Conservation (phyloP, 2,888 invertebrate species). For the Apamea sordens region DNA sequence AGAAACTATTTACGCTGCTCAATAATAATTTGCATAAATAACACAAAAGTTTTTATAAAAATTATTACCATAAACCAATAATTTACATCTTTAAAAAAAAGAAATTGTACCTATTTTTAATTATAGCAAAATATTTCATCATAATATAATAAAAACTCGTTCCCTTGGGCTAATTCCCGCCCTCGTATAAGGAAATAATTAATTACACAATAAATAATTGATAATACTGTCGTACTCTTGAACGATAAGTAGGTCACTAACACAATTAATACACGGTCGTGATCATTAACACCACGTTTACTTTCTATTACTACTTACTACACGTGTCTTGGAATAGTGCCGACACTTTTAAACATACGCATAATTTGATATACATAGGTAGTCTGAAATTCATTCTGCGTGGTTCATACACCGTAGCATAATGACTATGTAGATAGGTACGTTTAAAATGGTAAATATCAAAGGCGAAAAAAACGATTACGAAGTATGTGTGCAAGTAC, state of each 20-base stretch:
- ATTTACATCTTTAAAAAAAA: no score
- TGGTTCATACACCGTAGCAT: not conserved
- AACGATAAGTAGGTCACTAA: constrained; percentile 8
- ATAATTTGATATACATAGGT: not conserved
- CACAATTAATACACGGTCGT: not conserved
- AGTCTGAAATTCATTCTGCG: not conserved
- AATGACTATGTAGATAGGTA: not conserved
- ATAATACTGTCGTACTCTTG: not conserved
- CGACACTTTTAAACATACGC: not conserved
- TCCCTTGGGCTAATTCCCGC: constrained; percentile 5
- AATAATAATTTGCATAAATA: not conserved
- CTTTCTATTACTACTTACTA: constrained; percentile 19
- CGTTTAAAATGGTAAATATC: not conserved
- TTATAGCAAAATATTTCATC: not conserved
- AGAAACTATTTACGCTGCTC: no score
- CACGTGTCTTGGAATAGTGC: constrained; percentile 7
- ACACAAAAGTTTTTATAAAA: not conserved
- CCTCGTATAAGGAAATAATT: not conserved
- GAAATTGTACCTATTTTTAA: no score
- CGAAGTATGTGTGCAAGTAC: not conserved
- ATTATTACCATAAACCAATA: not conserved
- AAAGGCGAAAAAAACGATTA: not conserved
- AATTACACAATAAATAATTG: not conserved
- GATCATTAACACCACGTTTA: constrained; percentile 2
- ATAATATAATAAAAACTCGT: not conserved